Conservation (phyloP, 2,797 vertebrate species). For the Characodon lateralis region DNA sequence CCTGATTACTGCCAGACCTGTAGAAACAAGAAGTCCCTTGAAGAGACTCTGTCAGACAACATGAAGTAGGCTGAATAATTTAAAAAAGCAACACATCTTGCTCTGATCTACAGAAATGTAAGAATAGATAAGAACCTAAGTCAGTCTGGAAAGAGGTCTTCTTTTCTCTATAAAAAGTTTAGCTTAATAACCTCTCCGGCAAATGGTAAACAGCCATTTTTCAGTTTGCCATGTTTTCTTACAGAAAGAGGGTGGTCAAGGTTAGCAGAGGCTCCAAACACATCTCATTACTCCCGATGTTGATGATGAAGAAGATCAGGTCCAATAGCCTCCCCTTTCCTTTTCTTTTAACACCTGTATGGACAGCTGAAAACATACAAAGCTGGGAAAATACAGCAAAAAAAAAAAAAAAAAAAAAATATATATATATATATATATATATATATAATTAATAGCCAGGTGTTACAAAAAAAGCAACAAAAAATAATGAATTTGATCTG, state of each 20-base stretch:
- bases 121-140: background rate
- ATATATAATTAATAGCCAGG: background rate
- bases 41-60: background rate
- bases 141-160: background rate
- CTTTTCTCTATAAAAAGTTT: background rate
- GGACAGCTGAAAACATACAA: background rate
- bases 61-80: background rate
- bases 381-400: background rate
- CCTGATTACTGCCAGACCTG: too few species aligned
- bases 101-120: background rate
- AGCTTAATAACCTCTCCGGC: background rate
- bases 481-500: conserved; percentile 22
- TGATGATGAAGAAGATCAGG: background rate
- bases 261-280: too few species aligned
- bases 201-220: too few species aligned
- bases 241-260: background rate
- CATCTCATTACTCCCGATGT: background rate
- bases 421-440: too few species aligned
- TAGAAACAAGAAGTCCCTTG: background rate
- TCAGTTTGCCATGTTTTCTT: background rate
- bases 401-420: background rate
- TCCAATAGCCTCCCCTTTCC: background rate
- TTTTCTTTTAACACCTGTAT: background rate
- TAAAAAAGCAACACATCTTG: background rate
- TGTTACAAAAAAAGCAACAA: conserved; percentile 28